phyloP scores from a whole-genome alignment of 2,888 invertebrate genomes.

The Cheiracanthium punctorium region DNA sequence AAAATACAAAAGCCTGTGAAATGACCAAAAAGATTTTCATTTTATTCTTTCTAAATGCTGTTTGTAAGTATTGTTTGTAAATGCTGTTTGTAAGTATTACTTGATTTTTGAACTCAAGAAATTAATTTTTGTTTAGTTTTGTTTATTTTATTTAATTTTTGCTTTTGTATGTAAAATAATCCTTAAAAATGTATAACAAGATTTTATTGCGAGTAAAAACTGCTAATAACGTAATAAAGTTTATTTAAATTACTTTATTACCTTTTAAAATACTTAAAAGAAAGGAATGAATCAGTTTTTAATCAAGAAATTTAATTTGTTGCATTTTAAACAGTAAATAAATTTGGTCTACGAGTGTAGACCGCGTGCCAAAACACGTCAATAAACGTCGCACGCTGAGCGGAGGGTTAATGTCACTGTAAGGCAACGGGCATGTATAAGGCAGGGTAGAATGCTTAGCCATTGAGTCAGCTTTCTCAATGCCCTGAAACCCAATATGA shows the following conservation, averaged over 20 bases:
- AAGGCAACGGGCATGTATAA: too few species aligned
- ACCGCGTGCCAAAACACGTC: constrained; percentile 5
- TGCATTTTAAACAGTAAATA: neutral
- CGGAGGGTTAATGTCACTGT: neutral
- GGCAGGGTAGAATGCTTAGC: too few species aligned
- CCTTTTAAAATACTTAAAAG: too few species aligned
- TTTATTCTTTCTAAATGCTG: too few species aligned
- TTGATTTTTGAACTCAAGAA: neutral
- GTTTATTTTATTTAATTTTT: neutral
- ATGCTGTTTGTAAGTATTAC: neutral
- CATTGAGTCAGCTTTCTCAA: too few species aligned
- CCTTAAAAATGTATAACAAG: neutral
- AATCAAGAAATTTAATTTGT: neutral
- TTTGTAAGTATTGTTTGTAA: too few species aligned
- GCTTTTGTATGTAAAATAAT: constrained; percentile 7
- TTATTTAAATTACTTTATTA: too few species aligned
- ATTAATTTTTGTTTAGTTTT: neutral
- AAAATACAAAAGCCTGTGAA: neutral
- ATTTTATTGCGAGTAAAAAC: too few species aligned
- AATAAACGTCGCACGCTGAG: neutral
- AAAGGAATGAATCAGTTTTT: too few species aligned
- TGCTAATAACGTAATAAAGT: too few species aligned
- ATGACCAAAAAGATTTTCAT: too few species aligned
- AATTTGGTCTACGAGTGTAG: neutral
- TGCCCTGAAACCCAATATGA: too few species aligned